Evolutionary conservation across 2,888 invertebrate species (phyloP).

Genomic region (Rhagonycha fulva): DNA sequence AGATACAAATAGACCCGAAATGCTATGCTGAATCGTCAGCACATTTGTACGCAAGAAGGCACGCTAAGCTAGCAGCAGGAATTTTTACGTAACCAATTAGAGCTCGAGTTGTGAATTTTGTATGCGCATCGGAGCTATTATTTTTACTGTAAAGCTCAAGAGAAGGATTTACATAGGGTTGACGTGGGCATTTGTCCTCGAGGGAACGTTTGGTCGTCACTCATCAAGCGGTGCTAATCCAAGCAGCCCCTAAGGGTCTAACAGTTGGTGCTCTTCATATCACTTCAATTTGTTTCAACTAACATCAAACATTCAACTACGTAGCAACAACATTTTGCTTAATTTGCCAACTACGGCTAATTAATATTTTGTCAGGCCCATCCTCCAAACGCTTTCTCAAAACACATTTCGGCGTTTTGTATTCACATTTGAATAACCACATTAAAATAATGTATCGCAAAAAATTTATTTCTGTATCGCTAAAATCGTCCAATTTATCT

Average conservation of each 20-base stretch:
- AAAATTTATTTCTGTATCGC: not conserved
- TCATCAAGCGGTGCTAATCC: conserved; percentile 33
- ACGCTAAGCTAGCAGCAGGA: conserved; percentile 22
- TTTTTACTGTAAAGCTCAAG: conserved; percentile 33
- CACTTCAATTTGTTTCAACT: conserved; percentile 12
- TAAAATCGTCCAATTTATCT: not conserved
- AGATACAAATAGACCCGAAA: conserved; percentile 22
- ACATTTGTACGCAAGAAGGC: conserved; percentile 22
- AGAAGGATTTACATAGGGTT: conserved; percentile 35
- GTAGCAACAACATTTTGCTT: conserved; percentile 10
- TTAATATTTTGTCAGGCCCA: conserved; percentile 9
- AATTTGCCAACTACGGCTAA: conserved; percentile 10
- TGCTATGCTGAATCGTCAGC: conserved; percentile 21
- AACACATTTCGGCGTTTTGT: not conserved
- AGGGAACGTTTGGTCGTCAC: conserved; percentile 28
- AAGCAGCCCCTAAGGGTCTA: conserved; percentile 25
- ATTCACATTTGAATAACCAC: not conserved
- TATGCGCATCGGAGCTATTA: conserved; percentile 32
- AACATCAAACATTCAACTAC: not conserved
- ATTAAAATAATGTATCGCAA: not conserved
- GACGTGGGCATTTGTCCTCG: conserved; percentile 25
- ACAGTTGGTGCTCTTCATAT: conserved; percentile 30
- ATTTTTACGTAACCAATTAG: conserved; percentile 36
- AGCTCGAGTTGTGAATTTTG: conserved; percentile 28
- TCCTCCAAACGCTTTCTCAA: not conserved